Percentiles rank a stretch among this genome's conserved stretches.
These are phyloP conservation scores for Sebastes steindachneri DNA, from an alignment of 2,797 vertebrate genomes.

Conservation along the genomic window DNA sequence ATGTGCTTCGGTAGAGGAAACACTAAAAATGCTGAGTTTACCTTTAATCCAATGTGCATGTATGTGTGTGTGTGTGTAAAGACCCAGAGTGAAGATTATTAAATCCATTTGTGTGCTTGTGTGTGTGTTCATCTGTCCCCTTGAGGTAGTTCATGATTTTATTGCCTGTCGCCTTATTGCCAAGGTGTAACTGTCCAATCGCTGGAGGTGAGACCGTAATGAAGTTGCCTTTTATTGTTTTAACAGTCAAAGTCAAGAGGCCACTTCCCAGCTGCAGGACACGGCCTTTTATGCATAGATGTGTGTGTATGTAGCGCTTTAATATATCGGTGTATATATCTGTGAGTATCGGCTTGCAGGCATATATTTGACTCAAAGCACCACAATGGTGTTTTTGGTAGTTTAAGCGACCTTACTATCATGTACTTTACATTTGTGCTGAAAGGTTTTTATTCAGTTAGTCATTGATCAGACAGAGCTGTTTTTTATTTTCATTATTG, in stretches of 20 bases:
- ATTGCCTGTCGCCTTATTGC: slow-evolving; percentile 74
- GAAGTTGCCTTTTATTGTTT: slow-evolving; percentile 77
- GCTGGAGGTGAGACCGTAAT: slow-evolving; percentile 69
- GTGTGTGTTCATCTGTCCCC: slow-evolving; percentile 54
- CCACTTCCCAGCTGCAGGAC: slow-evolving; percentile 48
- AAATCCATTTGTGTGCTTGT: slow-evolving; percentile 42
- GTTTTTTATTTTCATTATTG: background rate
- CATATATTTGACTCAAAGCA: background rate
- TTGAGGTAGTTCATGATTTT: slow-evolving; percentile 69
- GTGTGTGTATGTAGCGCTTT: slow-evolving; percentile 14
- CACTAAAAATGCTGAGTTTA: slow-evolving; percentile 59
- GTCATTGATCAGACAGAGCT: no score
- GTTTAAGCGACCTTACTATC: background rate
- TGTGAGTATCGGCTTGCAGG: background rate
- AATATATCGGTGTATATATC: slow-evolving; percentile 2
- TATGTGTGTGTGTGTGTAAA: slow-evolving; percentile 20
- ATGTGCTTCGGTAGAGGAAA: slow-evolving; percentile 50
- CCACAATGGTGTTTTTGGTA: background rate
- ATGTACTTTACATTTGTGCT: background rate
- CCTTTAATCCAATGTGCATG: slow-evolving; percentile 31
- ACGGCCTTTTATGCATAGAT: slow-evolving; percentile 22
- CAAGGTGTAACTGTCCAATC: slow-evolving; percentile 60
- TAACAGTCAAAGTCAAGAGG: slow-evolving; percentile 68
- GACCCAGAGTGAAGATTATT: slow-evolving; percentile 37
- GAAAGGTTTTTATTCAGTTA: background rate